These are phyloP conservation scores for Mormoops blainvillei DNA, from an alignment of 2,113 vertebrate species.

Conservation along the genomic window DNA sequence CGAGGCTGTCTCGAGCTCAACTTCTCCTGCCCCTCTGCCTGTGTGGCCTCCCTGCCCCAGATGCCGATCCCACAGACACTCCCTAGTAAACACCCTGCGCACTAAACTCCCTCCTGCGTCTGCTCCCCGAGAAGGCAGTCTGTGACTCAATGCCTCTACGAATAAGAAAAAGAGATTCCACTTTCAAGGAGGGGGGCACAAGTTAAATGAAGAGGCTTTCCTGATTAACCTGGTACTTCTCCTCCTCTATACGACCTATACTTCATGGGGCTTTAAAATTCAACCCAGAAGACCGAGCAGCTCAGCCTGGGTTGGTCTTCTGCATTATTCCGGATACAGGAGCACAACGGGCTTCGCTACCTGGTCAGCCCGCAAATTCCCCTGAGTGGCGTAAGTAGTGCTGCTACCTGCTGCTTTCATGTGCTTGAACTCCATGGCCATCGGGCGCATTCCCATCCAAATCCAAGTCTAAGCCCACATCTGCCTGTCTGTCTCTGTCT, in stretches of 20 bases:
- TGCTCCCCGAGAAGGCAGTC: not conserved
- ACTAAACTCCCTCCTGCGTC: not conserved
- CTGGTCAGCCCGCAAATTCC: not conserved
- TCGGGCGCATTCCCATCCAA: not conserved
- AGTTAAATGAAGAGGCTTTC: not conserved
- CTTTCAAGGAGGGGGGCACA: not conserved
- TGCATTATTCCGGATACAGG: not conserved
- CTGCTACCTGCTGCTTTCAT: not conserved
- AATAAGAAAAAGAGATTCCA: not conserved
- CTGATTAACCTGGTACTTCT: not conserved
- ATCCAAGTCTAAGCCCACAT: not conserved
- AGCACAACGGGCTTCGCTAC: not conserved
- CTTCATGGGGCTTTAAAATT: not conserved
- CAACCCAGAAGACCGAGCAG: not conserved
- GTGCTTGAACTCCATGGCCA: not conserved
- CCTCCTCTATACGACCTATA: not conserved
- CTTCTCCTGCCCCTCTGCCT: not conserved
- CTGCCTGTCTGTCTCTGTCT: not conserved
- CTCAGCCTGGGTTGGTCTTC: not conserved
- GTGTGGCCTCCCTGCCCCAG: not conserved
- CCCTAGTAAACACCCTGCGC: not conserved
- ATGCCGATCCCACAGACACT: fast-evolving
- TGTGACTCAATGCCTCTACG: not conserved
- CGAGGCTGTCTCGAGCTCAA: not conserved
- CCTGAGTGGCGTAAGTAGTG: not conserved